phyloP scores from a whole-genome alignment of 2,888 invertebrate species.

The Vandiemenella viatica region DNA sequence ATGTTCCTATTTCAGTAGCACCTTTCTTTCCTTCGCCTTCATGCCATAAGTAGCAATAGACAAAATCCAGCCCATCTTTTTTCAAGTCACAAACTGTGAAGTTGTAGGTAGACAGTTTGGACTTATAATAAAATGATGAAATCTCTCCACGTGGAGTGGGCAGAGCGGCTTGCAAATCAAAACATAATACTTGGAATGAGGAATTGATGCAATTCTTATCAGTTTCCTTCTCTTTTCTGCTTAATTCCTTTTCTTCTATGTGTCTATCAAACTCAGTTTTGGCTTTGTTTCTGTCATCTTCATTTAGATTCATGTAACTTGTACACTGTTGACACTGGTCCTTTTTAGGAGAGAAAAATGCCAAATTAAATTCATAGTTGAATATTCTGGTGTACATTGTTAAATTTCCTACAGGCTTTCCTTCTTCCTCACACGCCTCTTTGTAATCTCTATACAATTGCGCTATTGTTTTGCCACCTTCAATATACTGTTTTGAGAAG shows the following conservation, averaged over 20 bases:
- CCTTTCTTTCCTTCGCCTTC: neutral
- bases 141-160: neutral
- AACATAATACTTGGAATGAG: neutral
- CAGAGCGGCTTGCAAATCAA: neutral
- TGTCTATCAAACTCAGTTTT: neutral
- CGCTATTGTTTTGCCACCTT: neutral
- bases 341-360: constrained; percentile 1
- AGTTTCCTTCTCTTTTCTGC: neutral
- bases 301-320: neutral
- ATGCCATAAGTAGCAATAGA: neutral
- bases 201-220: neutral
- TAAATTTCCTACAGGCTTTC: constrained; percentile 1
- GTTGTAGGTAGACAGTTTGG: neutral
- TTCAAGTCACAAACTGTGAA: neutral
- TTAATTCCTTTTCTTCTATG: neutral
- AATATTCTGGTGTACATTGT: constrained; percentile 2
- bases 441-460: constrained; percentile 4
- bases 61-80: neutral
- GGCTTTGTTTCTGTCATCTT: neutral
- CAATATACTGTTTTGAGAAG: neutral
- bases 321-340: neutral
- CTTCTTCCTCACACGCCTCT: neutral
- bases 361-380: no score
- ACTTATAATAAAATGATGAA: neutral
- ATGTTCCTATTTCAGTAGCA: neutral